Percentiles rank a stretch among this genome's conserved stretches.
phyloP scores from a whole-genome alignment of 2,888 invertebrate species.

The Cephus nigrinus region DNA sequence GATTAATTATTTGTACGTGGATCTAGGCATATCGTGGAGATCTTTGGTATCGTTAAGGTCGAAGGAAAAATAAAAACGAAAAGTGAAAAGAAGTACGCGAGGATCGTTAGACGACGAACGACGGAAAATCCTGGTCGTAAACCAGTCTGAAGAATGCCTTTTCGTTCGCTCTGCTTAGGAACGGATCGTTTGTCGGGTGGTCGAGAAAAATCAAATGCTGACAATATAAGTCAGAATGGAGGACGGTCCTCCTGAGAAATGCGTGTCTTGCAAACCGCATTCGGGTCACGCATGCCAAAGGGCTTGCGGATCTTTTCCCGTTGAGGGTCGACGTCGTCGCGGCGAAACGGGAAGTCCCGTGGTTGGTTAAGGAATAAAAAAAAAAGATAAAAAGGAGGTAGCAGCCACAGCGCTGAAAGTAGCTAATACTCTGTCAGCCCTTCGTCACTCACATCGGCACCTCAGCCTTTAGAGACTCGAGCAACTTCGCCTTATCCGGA shows the following conservation, averaged over 20 bases:
- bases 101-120: neutral
- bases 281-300: slow-evolving; percentile 44
- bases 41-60: neutral
- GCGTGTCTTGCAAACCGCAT: slow-evolving; percentile 28
- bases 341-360: neutral
- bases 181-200: neutral
- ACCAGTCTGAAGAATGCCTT: neutral
- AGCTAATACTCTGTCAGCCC: slow-evolving; percentile 44
- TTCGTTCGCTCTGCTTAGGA: neutral
- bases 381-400: slow-evolving; percentile 5
- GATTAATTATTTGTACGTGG: neutral
- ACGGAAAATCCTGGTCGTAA: neutral
- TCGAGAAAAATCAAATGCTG: slow-evolving; percentile 6
- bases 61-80: too few relatives aligned
- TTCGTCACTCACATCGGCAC: slow-evolving; percentile 34
- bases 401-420: neutral
- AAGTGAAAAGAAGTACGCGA: neutral
- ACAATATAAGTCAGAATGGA: slow-evolving; percentile 7
- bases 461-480: neutral
- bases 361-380: slow-evolving; percentile 6
- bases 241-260: neutral
- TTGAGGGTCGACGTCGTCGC: neutral
- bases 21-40: neutral
- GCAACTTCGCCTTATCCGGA: neutral
- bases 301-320: slow-evolving; percentile 10